Evolutionary conservation across 2,888 invertebrate genomes (phyloP), one percentile per base, ranked within the genome.

Genomic region (Oithona nana): DNA sequence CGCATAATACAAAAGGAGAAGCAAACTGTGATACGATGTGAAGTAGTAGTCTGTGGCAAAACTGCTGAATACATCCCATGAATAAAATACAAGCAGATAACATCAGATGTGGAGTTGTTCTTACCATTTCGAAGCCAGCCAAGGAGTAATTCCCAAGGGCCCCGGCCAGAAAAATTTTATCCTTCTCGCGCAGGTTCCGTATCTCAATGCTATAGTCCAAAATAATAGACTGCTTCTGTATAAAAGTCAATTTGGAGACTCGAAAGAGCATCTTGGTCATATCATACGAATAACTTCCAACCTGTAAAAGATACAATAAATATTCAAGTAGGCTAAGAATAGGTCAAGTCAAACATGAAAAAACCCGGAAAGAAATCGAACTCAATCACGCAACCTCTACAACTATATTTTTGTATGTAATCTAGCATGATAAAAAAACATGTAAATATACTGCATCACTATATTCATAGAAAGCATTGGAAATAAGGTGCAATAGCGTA

Each of bases 171-270:
- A 61, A 61, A 11, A 61, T 49, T 30, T 61, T 49, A 30, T 61
- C 61, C 16, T 22, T 26, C 16, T 51, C 28, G 4, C 16, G n/a
- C 50, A 61, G 29, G 20, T 28, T 51, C 20, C 29, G 22, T 2
- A 61, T 30, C 50, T 61, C 50, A 30, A 61, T 61, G 49, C 49
- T 49, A 26, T 61, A 61, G 30, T 61, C 61, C 61, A 61, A 49
- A 29, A 50, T 49, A 30, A 61, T 61, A 6, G 61, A 54, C 54
- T 54, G 54, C 26, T 54, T 54, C 26, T 54, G 54, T 16, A 54
- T 54, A 11, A 54, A 54, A 54, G 54, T 26, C 54, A 54, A 26
- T 20, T 54, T 51, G 29, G 59, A 22, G 30, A 50, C 26, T 20
- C 26, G 20, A 54, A 61, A 61, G 20, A 29, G 29, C 61, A 61